A percentile compares a stretch with the other conserved stretches of the same genome.
Conservation (phyloP, 2,113 vertebrate genomes). For the Girardinichthys multiradiatus region DNA sequence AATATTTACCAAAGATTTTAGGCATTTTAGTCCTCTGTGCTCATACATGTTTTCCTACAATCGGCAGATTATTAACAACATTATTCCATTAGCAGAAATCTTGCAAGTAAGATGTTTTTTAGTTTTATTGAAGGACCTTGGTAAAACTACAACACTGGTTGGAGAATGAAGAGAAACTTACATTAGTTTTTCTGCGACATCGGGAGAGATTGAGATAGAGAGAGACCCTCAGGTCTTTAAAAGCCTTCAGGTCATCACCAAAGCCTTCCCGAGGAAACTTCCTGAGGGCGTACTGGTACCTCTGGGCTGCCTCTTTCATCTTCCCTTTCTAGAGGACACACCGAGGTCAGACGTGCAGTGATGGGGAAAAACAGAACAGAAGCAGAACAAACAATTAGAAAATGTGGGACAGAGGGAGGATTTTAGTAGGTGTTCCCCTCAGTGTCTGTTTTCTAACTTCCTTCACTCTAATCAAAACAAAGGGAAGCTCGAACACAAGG, state of each 20-base stretch:
- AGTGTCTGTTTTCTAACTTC: constrained; percentile 23
- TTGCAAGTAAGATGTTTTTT: neutral
- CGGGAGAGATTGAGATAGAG: constrained; percentile 95
- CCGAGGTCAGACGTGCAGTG: constrained; percentile 30
- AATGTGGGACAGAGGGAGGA: constrained; percentile 12
- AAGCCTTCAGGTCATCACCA: constrained; percentile 94
- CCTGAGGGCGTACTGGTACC: constrained; percentile 95
- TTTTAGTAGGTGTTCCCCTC: constrained; percentile 36
- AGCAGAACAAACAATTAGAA: constrained; percentile 18
- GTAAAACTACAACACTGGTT: no score
- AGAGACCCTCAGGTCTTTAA: constrained; percentile 93
- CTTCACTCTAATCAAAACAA: constrained; percentile 50
- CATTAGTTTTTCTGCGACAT: constrained; percentile 97
- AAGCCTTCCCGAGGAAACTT: constrained; percentile 97
- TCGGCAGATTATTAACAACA: neutral
- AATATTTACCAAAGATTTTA: no score
- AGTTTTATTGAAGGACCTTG: neutral
- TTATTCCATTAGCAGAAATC: neutral
- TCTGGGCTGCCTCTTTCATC: constrained; percentile 98
- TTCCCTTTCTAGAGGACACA: constrained; percentile 90
- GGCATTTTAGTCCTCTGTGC: no score
- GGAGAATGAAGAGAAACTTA: constrained; percentile 75
- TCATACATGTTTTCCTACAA: neutral
- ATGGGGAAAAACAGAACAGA: constrained; percentile 25
- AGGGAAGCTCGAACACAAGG: constrained; percentile 12